Percentiles rank a stretch among this genome's conserved stretches.
Conservation (phyloP, 1,140 invertebrate genomes). For the Danaus melanippus region DNA sequence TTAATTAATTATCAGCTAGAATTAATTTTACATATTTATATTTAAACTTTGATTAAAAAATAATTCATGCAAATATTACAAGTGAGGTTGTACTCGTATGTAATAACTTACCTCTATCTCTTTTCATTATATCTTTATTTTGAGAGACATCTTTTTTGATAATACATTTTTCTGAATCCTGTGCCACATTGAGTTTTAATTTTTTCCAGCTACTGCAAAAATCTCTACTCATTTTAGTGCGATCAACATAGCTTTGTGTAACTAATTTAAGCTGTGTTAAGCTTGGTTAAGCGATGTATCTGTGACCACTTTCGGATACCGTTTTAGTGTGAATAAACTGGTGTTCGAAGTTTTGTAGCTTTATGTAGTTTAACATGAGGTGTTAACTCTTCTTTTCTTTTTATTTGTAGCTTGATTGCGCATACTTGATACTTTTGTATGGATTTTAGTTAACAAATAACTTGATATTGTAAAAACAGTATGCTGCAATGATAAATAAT, state of each 20-base stretch:
- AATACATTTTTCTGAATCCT: conserved; percentile 15
- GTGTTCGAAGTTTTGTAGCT: conserved; percentile 19
- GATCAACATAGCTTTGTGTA: conserved; percentile 8
- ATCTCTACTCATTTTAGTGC: conserved; percentile 34
- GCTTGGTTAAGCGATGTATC: conserved; percentile 6
- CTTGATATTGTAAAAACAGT: no score
- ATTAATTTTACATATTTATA: no score
- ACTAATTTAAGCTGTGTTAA: conserved; percentile 1
- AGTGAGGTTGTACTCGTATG: no score
- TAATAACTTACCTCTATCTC: conserved; percentile 32
- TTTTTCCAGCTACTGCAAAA: conserved; percentile 46
- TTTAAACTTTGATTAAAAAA: no score
- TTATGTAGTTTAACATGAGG: conserved; percentile 26
- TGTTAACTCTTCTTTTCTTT: conserved; percentile 28
- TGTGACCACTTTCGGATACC: conserved; percentile 23
- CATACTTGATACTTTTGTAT: conserved; percentile 19
- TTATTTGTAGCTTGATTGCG: conserved; percentile 14
- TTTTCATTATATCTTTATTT: conserved; percentile 20
- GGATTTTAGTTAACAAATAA: no score
- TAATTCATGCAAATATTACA: no score
- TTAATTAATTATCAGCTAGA: no score
- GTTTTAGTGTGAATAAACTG: conserved; percentile 23
- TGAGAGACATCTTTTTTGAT: conserved; percentile 11
- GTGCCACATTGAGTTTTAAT: conserved; percentile 33
- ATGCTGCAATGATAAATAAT: no score